Percentiles rank a stretch among this genome's conserved stretches.
phyloP scores from a whole-genome alignment of 37 sponge, comb jelly and placozoan genomes.

The Hormiphora californensis region DNA sequence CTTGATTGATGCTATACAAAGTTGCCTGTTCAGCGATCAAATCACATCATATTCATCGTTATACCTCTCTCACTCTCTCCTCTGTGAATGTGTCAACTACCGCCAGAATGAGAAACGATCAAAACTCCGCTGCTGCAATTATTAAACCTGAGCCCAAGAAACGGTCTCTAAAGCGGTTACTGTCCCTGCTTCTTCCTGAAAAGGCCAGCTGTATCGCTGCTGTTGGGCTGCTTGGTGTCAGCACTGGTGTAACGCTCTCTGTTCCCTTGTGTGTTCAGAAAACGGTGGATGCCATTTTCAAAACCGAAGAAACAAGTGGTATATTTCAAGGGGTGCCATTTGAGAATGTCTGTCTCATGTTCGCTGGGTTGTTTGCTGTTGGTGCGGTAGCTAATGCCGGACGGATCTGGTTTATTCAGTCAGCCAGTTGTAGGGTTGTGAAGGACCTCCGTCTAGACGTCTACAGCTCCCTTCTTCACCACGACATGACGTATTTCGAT shows the following conservation, averaged over 20 bases:
- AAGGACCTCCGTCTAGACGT: slow-evolving; percentile 18
- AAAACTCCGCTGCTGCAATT: too few relatives aligned
- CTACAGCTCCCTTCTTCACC: background rate
- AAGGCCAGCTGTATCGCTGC: slow-evolving; percentile 48
- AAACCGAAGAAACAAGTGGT: background rate
- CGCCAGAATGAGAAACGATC: too few relatives aligned
- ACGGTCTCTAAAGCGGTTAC: background rate
- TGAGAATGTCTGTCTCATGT: slow-evolving; percentile 34
- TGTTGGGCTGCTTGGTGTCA: slow-evolving; percentile 30
- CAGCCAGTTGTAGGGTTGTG: slow-evolving; percentile 56
- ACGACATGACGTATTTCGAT: slow-evolving; percentile 49
- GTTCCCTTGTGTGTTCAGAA: slow-evolving; percentile 57
- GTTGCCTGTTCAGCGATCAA: too few relatives aligned
- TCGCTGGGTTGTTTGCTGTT: slow-evolving; percentile 52
- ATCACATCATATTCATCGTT: too few relatives aligned
- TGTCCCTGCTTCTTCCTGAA: slow-evolving; percentile 26
- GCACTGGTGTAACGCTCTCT: slow-evolving; percentile 57
- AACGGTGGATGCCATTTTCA: slow-evolving; percentile 56
- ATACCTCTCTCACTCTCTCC: too few relatives aligned
- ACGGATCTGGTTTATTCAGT: slow-evolving; percentile 56
- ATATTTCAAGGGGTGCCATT: background rate
- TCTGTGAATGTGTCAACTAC: too few relatives aligned
- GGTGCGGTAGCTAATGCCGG: slow-evolving; percentile 58
- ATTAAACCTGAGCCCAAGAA: slow-evolving; percentile 37
- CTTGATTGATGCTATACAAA: too few relatives aligned